Base-by-base conservation (phyloP, 1,140 invertebrate species). In the Drosophila persimilis region DNA sequence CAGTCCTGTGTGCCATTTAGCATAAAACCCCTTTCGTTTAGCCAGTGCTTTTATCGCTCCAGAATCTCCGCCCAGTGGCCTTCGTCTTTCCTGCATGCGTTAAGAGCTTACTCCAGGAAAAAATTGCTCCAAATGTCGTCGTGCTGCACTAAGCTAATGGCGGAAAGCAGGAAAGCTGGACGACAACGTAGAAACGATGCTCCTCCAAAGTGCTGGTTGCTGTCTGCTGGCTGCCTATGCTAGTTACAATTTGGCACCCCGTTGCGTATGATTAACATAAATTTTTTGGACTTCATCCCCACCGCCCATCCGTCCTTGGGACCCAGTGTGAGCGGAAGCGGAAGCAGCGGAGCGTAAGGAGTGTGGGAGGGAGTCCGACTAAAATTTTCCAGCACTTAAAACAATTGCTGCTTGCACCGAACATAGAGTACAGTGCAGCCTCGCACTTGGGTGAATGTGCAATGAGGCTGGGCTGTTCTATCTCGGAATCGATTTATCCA, bases 211-310 rank as follows among this genome's bases (percentile, higher is more conserved):
- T 22, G 35, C 6, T 22, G 13, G 20, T 13, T 17, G 17, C 17
- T 17, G 17, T 17, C 17, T 13, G 24, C 24, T 51, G 63, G 67
- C 67, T 58, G 75, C 52, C 47, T 56, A 60, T 73, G 73, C 52
- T 44, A 43, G 48, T 72, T 73, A 77, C 79, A 81, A 83, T 81
- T 81, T 81, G 79, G 79, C 78, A 77, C 79, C 62, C 81, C 73
- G 61, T 81, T 77, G 79, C 79, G 79, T 74, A 77, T 81, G 79
- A 81, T 81, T 77, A 81, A 81, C 81, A 81, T 77, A 81, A 81
- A 81, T 81, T 77, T 73, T 64, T 73, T 69, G 73, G 70, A 73
- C 69, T 73, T 73, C 48, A 73, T 39, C 46, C 60, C 41, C 45
- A 48, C 54, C 22, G 8, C 6, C 9, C 8, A 17, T 5, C 24